phyloP scores from a whole-genome alignment of 2,888 invertebrate species.

The Catonia carolina region DNA sequence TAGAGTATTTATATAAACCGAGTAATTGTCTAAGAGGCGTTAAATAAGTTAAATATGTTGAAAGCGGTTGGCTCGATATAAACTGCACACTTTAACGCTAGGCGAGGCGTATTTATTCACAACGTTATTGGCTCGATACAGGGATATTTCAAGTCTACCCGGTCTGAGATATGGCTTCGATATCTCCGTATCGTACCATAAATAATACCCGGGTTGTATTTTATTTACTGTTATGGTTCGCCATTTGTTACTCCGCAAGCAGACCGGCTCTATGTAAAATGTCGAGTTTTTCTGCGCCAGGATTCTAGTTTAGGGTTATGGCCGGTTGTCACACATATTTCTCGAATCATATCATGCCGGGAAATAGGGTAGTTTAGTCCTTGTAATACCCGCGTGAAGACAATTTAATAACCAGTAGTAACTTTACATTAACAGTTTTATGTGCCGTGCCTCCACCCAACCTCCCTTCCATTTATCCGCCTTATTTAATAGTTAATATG shows the following conservation, averaged over 20 bases:
- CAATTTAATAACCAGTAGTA: conserved; percentile 3
- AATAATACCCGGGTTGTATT: conserved; percentile 14
- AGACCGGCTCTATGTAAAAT: too few relatives aligned
- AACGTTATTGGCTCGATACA: conserved; percentile 22
- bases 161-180: conserved; percentile 23
- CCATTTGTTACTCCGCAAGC: not conserved
- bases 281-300: not conserved
- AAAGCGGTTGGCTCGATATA: too few relatives aligned
- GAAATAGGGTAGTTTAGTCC: too few relatives aligned
- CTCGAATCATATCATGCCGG: too few relatives aligned
- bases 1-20: too few relatives aligned
- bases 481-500: too few relatives aligned
- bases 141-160: conserved; percentile 20
- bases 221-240: conserved; percentile 1
- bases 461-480: too few relatives aligned
- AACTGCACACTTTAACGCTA: not conserved
- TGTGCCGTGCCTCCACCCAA: too few relatives aligned
- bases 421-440: not conserved
- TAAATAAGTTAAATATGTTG: too few relatives aligned
- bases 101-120: conserved; percentile 11
- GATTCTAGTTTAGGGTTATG: conserved; percentile 5
- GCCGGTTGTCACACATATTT: conserved; percentile 9
- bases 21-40: too few relatives aligned
- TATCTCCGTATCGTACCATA: conserved; percentile 24
- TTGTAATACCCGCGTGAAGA: not conserved